Evolutionary conservation across 1,140 invertebrate genomes (phyloP), one percentile per base, ranked within the genome.

Genomic region (Hestina assimilis): DNA sequence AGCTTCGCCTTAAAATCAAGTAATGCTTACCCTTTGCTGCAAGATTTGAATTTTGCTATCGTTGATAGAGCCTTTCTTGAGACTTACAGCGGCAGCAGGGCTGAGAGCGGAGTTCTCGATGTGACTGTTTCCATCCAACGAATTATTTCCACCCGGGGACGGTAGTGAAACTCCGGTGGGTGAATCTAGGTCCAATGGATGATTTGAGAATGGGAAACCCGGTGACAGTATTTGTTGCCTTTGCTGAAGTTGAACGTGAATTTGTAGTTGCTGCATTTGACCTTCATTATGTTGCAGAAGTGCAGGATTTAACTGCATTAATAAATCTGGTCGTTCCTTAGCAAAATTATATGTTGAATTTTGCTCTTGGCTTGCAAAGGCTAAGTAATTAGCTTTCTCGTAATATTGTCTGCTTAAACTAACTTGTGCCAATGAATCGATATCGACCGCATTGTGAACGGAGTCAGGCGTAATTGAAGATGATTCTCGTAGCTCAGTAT

Each of bases 11-110:
- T 81, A 81, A 83, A 89, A 89, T 89, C 87, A 89, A 89, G 73
- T 83, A 81, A 89, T 89, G 91, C 94, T 95, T 94, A 96, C 95
- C 93, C 95, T 93, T 90, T 95, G 93, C 87, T 95, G 94, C 73
- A 96, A 92, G 83, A 94, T 92, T 90, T 93, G 92, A 78, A 95
- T 92, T 89, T 95, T 93, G 90, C 92, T 91, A 89, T 94, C 91
- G 79, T 65, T 80, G 89, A 72, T 68, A 81, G 82, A 87, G 85
- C 89, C 73, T 91, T 91, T 87, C 77, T 90, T 83, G 69, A 89
- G 54, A 85, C 90, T 79, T 91, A 91, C 91, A 66, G 93, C 92
- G 57, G 91, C 92, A 56, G 92, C 91, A 42, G 93, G 93, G 67
- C 90, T 87, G 68, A 91, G 90, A 64, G 93, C 72, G 69, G 91